phyloP scores from a whole-genome alignment of 2,888 invertebrate species.

The Blera fallax region DNA sequence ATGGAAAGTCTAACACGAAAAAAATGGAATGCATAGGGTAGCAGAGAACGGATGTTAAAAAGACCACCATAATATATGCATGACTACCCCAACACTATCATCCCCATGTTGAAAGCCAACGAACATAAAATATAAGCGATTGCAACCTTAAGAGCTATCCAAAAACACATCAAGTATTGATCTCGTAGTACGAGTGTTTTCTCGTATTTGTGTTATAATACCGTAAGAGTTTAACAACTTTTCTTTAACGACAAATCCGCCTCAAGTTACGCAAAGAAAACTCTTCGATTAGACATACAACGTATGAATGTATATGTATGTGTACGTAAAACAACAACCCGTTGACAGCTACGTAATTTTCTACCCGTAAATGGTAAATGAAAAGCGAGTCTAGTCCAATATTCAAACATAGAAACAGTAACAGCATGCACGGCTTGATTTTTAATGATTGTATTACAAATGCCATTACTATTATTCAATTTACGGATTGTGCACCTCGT shows the following conservation, averaged over 20 bases:
- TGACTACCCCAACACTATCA: background rate
- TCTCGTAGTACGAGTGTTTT: too few relatives aligned
- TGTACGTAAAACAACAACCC: constrained; percentile 15
- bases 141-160: background rate
- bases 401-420: constrained; percentile 11
- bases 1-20: too few relatives aligned
- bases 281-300: background rate
- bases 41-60: too few relatives aligned
- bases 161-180: background rate
- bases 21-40: too few relatives aligned
- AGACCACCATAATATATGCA: too few relatives aligned
- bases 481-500: constrained; percentile 7
- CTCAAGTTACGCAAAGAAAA: constrained; percentile 32
- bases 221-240: constrained; percentile 9
- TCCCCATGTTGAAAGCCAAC: background rate
- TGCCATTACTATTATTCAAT: constrained; percentile 53
- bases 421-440: background rate
- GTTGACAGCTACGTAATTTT: constrained; percentile 66
- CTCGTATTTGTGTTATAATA: constrained; percentile 1
- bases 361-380: constrained; percentile 51
- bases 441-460: constrained; percentile 38
- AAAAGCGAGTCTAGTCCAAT: constrained; percentile 48
- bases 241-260: background rate
- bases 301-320: background rate
- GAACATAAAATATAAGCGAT: background rate